A percentile compares a stretch with the other conserved stretches of the same genome.
These are phyloP conservation scores for Hesperophylax magnus DNA, from an alignment of 1,140 invertebrate species.

Conservation along the genomic window DNA sequence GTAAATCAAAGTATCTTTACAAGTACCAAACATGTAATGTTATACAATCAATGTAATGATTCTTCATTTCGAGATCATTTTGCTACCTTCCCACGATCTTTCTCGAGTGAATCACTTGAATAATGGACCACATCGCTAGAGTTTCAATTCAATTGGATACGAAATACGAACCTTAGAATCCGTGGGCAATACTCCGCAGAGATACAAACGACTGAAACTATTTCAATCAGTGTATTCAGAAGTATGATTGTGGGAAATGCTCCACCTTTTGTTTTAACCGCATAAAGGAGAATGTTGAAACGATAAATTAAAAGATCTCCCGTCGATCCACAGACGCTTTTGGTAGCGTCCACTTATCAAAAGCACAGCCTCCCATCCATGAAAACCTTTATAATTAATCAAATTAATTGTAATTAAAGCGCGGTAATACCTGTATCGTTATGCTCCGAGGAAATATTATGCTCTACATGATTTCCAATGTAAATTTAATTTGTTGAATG, in stretches of 20 bases:
- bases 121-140: slow-evolving; percentile 39
- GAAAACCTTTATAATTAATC: slow-evolving; percentile 53
- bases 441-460: background rate
- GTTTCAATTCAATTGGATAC: slow-evolving; percentile 32
- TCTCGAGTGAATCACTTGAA: background rate
- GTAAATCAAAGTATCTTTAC: background rate
- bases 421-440: slow-evolving; percentile 19
- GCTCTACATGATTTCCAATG: background rate
- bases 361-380: slow-evolving; percentile 40
- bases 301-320: slow-evolving; percentile 54
- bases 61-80: slow-evolving; percentile 22
- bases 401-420: slow-evolving; percentile 57
- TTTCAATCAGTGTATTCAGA: slow-evolving; percentile 47
- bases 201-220: slow-evolving; percentile 37
- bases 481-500: slow-evolving; percentile 9
- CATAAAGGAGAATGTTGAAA: slow-evolving; percentile 40
- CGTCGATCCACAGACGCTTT: slow-evolving; percentile 47
- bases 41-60: slow-evolving; percentile 27
- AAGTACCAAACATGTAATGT: slow-evolving; percentile 11
- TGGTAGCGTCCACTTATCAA: slow-evolving; percentile 50
- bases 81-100: slow-evolving; percentile 39
- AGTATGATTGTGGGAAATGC: slow-evolving; percentile 49
- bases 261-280: slow-evolving; percentile 47
- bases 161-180: slow-evolving; percentile 14
- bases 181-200: background rate